Evolutionary conservation across 2,113 vertebrate genomes (phyloP), one percentile per base, ranked within the genome.

Genomic region (Psittacara wagleri): DNA sequence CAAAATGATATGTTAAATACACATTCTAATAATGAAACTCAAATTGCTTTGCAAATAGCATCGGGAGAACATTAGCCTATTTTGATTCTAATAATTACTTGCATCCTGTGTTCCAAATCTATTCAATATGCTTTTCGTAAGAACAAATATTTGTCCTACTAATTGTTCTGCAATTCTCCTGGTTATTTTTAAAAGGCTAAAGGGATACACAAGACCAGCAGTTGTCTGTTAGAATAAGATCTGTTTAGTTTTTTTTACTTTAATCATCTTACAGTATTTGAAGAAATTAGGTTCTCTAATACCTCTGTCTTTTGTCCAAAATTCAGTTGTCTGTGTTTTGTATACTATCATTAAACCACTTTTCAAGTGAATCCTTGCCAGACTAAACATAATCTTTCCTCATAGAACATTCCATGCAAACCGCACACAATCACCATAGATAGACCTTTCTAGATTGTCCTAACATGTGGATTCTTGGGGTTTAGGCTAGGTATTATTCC

Each of bases 81-180:
- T 97, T 97, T 94, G 96, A 97, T 96, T 97, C 94, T 97, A 96
- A 97, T 97, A 97, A 97, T 97, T 97, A 96, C 96, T 97, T 95
- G 95, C 96, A 97, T 97, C 97, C 97, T 97, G 96, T 91, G 92
- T 91, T 95, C 94, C 89, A 97, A 97, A 97, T 97, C 96, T 97
- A 97, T 97, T 96, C 96, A 97, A 97, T 97, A 97, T 97, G 96
- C 92, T 97, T 95, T 97, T 91, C 0, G 27, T 84, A 96, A 97
- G 97, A 96, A 95, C 95, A 97, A 97, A 97, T 97, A 97, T 97
- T 97, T 97, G 92, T 94, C 96, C 96, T 97, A 33, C 96, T 97
- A 97, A 97, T 97, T 97, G 96, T 97, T 97, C 97, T 93, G 80
- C 83, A 83, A 84, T 97, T 97, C 95, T 96, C 88, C 63, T 91